Conservation (phyloP, 2,888 invertebrate species). For the Ochropleura leucogaster region DNA sequence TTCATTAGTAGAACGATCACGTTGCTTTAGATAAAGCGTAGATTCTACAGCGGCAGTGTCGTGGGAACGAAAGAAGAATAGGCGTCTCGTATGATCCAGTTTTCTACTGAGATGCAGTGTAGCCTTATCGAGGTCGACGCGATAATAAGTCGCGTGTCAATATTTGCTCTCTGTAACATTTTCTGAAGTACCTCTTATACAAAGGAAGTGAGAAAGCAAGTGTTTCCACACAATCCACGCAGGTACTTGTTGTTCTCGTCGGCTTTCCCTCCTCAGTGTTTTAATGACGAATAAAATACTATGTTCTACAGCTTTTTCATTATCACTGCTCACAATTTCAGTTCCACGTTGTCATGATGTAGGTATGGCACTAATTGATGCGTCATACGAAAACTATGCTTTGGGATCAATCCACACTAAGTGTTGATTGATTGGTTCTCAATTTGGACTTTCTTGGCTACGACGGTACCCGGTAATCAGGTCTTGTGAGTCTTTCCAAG, state of each 20-base stretch:
- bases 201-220: slow-evolving; percentile 72
- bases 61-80: slow-evolving; percentile 87
- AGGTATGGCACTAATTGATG: neutral
- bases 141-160: slow-evolving; percentile 86
- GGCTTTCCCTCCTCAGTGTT: slow-evolving; percentile 29
- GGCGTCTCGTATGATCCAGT: slow-evolving; percentile 85
- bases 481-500: neutral
- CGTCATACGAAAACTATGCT: no score
- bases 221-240: slow-evolving; percentile 60
- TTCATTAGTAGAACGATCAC: slow-evolving; percentile 85
- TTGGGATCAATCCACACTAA: no score
- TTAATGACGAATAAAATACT: slow-evolving; percentile 15
- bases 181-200: slow-evolving; percentile 69
- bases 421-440: neutral
- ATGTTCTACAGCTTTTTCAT: neutral
- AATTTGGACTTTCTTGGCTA: slow-evolving; percentile 3
- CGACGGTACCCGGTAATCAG: neutral
- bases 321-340: neutral
- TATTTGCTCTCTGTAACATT: slow-evolving; percentile 81
- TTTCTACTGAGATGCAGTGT: slow-evolving; percentile 83
- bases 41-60: slow-evolving; percentile 78
- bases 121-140: slow-evolving; percentile 85
- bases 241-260: slow-evolving; percentile 25
- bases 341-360: neutral
- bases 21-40: slow-evolving; percentile 81